These are phyloP conservation scores for Oasisia sp. DNA, from an alignment of 2,888 invertebrate genomes.

Conservation along the genomic window DNA sequence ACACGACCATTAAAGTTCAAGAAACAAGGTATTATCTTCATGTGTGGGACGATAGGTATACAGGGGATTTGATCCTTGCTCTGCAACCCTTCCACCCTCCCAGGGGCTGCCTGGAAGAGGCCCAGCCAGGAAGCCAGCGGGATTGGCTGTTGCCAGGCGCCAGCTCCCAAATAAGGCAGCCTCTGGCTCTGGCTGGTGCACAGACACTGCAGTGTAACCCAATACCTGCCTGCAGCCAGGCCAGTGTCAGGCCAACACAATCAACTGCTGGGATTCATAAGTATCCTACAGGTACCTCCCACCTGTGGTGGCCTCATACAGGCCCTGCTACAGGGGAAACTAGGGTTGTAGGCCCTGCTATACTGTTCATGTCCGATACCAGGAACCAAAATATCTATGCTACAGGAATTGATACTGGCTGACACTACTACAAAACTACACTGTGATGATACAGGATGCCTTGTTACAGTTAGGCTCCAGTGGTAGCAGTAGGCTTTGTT, in stretches of 20 bases:
- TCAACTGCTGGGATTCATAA: not conserved
- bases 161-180: slow-evolving; percentile 11
- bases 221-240: not conserved
- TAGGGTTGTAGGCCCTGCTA: not conserved
- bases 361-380: no score
- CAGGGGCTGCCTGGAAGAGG: slow-evolving; percentile 17
- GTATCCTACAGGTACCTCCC: not conserved
- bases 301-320: not conserved
- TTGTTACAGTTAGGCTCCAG: no score
- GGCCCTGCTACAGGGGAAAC: not conserved
- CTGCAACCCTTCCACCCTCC: not conserved
- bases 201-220: not conserved
- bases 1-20: not conserved
- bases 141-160: slow-evolving; percentile 6
- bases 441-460: no score
- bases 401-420: no score
- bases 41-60: not conserved
- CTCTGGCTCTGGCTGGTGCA: not conserved
- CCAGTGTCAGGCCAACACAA: not conserved
- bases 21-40: not conserved
- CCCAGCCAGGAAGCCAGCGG: slow-evolving; percentile 17
- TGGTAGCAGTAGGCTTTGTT: no score
- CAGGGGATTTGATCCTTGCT: not conserved
- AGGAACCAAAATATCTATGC: no score
- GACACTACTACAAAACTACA: no score